Percentiles rank a stretch among this genome's conserved stretches.
These are phyloP conservation scores for Schlechtendalia chinensis DNA, from an alignment of 1,140 invertebrate species.

Conservation along the genomic window DNA sequence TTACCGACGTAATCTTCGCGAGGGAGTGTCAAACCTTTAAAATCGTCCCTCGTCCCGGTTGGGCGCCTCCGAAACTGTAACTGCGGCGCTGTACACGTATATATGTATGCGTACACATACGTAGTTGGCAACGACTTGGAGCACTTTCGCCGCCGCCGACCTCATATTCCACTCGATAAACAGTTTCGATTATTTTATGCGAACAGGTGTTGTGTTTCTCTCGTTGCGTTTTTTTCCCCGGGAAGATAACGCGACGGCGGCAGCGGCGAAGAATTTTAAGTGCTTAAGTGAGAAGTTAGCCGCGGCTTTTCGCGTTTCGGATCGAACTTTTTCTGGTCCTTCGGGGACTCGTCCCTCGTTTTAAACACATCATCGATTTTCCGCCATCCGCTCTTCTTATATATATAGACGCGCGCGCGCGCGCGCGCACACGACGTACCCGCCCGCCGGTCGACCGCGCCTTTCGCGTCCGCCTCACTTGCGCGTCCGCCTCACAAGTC, in stretches of 20 bases:
- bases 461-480: neutral
- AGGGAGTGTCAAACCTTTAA: too few relatives aligned
- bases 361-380: slow-evolving; percentile 48
- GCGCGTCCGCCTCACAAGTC: too few relatives aligned
- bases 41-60: too few relatives aligned
- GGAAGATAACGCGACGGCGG: neutral
- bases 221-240: neutral
- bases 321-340: slow-evolving; percentile 45
- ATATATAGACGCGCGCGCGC: too few relatives aligned
- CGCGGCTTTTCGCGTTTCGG: slow-evolving; percentile 38
- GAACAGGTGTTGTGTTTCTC: neutral
- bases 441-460: neutral
- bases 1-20: too few relatives aligned
- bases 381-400: neutral
- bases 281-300: slow-evolving; percentile 49
- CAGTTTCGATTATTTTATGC: slow-evolving; percentile 19
- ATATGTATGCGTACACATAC: neutral
- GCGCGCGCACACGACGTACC: neutral
- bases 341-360: slow-evolving; percentile 32
- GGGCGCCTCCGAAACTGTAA: too few relatives aligned
- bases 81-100: too few relatives aligned
- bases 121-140: neutral
- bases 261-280: slow-evolving; percentile 27
- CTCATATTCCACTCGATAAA: neutral
- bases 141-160: neutral